Conservation (phyloP, 2,797 vertebrate species). For the Rhodeus uyekii region DNA sequence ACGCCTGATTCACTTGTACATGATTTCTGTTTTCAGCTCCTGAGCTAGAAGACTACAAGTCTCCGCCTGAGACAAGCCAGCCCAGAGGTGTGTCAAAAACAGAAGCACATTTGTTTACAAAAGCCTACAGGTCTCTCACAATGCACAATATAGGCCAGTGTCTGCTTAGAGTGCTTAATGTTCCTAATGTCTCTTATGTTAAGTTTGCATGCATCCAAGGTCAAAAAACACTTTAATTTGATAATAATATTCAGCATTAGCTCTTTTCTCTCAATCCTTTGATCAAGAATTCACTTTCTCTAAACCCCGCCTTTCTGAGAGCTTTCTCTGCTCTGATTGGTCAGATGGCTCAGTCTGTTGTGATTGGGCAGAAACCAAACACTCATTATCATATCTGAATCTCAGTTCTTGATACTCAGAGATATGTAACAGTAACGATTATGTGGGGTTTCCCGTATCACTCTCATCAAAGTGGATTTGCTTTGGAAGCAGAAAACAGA, state of each 20-base stretch:
- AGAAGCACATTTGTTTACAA: not conserved
- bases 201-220: not conserved
- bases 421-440: not conserved
- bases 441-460: not conserved
- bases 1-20: not conserved
- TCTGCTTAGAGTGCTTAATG: not conserved
- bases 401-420: not conserved
- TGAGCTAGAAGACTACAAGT: conserved; percentile 68
- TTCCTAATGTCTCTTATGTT: not conserved
- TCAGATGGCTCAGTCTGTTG: not conserved
- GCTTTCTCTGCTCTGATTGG: not conserved
- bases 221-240: not conserved
- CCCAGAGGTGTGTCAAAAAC: conserved; percentile 70
- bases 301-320: not conserved
- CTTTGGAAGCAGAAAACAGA: too few relatives aligned
- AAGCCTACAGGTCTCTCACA: not conserved
- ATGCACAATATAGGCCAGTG: not conserved
- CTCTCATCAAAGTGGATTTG: too few relatives aligned
- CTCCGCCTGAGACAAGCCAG: conserved; percentile 61
- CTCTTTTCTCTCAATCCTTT: not conserved
- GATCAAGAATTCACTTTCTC: not conserved
- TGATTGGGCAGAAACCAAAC: not conserved
- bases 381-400: not conserved
- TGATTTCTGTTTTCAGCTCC: conserved; percentile 66
- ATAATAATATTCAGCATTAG: not conserved